Base-by-base conservation (phyloP, 2,113 vertebrate genomes). In the Periophthalmus modestus region DNA sequence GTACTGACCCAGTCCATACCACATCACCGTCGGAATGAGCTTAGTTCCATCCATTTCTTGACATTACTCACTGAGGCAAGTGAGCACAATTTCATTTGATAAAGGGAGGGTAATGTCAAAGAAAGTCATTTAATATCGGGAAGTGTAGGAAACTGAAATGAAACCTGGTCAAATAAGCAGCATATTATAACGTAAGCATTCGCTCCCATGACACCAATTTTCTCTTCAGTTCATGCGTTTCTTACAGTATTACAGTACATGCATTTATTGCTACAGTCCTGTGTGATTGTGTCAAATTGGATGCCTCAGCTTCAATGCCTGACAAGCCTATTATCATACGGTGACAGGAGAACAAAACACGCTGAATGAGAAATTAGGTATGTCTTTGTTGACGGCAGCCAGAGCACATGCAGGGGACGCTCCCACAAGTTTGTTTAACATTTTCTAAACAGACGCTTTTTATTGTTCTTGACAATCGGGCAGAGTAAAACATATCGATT, bases 271-370 rank as follows among this genome's bases (percentile, higher is more conserved):
- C 33, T 43, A 65, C 9, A 36, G 13, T 43, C 33, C 11, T n/a
- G 34, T 65, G 62, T 65, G 15, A 65, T 21, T 36, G 34, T 65
- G 34, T n/a, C 34, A 39, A 65, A 39, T 43, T 59, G 36, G 63
- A 61, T 19, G 19, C 33, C 23, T 18, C 15, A 28, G 15, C 81
- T 46, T 62, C 74, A 63, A 52, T 34, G n/a, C 69, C 63, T 24
- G 73, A 76, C 52, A 69, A 43, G 48, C 39, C 66, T 72, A 50
- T 62, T 63, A 65, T 77, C 23, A n/a, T 77, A 19, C 48, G 52
- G 39, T 71, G 55, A 59, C 46, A 15, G 4, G 50, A 73, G 33
- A 69, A 19, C 39, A 78, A 24, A 4, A 52, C 9, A 36, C 11
- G 57, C 55, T 62, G 9, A 47, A 71, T 70, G 18, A 62, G 68